phyloP scores from a whole-genome alignment of 2,113 vertebrate species.

The Callaeas wilsoni region DNA sequence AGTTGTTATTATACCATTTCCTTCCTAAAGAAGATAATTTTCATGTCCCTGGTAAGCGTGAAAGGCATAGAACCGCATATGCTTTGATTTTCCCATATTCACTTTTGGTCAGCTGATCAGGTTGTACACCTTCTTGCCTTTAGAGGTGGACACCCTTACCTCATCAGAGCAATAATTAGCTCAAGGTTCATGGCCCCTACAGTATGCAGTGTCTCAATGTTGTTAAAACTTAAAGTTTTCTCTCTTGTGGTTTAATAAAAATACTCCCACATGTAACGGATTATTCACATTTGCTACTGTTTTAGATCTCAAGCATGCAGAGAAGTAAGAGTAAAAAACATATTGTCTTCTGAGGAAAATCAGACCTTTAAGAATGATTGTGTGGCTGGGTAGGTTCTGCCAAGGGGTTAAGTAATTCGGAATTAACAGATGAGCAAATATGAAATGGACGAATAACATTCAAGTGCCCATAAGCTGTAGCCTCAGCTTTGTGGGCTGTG shows the following conservation, averaged over 20 bases:
- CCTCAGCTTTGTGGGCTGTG: neutral
- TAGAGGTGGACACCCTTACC: neutral
- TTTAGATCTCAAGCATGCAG: neutral
- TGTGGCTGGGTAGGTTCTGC: neutral
- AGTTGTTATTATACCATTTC: neutral
- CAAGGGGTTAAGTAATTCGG: neutral
- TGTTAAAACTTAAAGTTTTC: neutral
- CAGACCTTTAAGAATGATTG: neutral
- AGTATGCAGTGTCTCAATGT: neutral
- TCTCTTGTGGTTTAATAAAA: neutral
- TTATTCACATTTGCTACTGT: neutral
- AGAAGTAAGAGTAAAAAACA: neutral
- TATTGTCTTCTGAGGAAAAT: neutral
- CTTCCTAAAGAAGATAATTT: neutral
- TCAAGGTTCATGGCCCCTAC: neutral
- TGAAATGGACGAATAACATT: neutral
- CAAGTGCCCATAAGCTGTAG: neutral
- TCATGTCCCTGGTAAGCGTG: neutral
- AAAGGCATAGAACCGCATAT: neutral
- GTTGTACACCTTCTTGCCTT: neutral
- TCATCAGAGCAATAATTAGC: neutral
- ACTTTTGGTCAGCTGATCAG: neutral
- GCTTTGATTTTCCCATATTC: neutral
- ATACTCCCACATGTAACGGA: neutral
- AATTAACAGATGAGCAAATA: neutral